These are phyloP conservation scores for Alosa alosa DNA, from an alignment of 2,113 vertebrate genomes.

Conservation along the genomic window DNA sequence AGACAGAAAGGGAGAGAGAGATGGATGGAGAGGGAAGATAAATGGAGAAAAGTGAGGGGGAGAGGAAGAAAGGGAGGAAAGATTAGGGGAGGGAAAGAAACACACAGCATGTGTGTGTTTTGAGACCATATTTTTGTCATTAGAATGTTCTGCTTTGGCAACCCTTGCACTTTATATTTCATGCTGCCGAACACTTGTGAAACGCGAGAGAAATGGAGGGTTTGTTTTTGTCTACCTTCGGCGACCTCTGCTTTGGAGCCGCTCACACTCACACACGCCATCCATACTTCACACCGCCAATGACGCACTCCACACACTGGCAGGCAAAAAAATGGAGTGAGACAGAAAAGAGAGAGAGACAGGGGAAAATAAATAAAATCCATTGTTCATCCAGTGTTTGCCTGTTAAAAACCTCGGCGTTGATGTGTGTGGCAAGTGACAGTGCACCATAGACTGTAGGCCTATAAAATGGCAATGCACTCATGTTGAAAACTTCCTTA, in stretches of 20 bases:
- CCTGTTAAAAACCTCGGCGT: too few relatives aligned
- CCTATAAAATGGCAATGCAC: too few relatives aligned
- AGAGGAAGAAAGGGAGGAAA: background rate
- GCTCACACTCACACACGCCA: background rate
- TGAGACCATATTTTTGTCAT: background rate
- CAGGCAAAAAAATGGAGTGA: background rate
- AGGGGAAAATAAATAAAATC: background rate
- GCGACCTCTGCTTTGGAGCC: background rate
- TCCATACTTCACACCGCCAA: background rate
- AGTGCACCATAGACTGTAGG: too few relatives aligned
- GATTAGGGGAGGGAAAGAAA: background rate
- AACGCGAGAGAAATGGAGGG: background rate
- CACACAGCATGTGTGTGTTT: background rate
- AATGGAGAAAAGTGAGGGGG: too few relatives aligned
- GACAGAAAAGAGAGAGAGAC: background rate
- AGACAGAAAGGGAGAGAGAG: too few relatives aligned
- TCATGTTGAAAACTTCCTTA: too few relatives aligned
- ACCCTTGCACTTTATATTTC: background rate
- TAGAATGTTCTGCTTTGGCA: constrained; percentile 8
- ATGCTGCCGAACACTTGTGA: background rate
- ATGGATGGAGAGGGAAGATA: too few relatives aligned
- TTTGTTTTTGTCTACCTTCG: background rate
- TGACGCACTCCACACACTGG: background rate
- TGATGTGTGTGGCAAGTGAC: too few relatives aligned
- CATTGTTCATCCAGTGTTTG: too few relatives aligned